Percentiles rank a stretch among this genome's conserved stretches.
Evolutionary conservation across 2,113 vertebrate species (phyloP).

Genomic region (Fukomys damarensis): DNA sequence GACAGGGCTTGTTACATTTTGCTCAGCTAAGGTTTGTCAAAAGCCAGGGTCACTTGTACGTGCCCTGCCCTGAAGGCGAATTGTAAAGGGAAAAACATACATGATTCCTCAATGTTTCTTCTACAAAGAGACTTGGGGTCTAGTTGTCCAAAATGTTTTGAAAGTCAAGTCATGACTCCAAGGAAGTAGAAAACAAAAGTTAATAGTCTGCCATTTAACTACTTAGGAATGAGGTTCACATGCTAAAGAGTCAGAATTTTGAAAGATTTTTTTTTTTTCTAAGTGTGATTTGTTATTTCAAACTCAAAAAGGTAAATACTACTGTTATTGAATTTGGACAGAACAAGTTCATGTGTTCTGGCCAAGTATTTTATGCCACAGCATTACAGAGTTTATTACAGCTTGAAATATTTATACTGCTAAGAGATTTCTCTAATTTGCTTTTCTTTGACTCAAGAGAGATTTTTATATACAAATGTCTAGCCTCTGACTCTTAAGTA

Average conservation of each 20-base stretch:
- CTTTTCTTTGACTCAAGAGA: slow-evolving; percentile 87
- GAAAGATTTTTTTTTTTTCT: slow-evolving; percentile 84
- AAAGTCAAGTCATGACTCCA: slow-evolving; percentile 89
- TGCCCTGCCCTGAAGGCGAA: slow-evolving; percentile 92
- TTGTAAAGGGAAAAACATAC: slow-evolving; percentile 88
- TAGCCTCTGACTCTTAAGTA: slow-evolving; percentile 86
- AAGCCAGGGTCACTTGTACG: slow-evolving; percentile 92
- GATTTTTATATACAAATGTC: slow-evolving; percentile 84
- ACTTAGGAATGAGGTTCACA: slow-evolving; percentile 75
- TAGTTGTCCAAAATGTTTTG: slow-evolving; percentile 92
- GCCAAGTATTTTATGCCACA: slow-evolving; percentile 78
- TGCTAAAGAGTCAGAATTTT: slow-evolving; percentile 80
- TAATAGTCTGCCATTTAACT: slow-evolving; percentile 86
- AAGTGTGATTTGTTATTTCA: slow-evolving; percentile 77
- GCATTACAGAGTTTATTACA: slow-evolving; percentile 89
- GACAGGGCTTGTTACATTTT: slow-evolving; percentile 92
- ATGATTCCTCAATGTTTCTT: slow-evolving; percentile 88
- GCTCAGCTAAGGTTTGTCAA: slow-evolving; percentile 97
- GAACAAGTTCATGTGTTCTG: slow-evolving; percentile 70
- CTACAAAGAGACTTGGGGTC: slow-evolving; percentile 87
- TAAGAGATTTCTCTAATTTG: slow-evolving; percentile 89
- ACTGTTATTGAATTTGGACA: slow-evolving; percentile 81
- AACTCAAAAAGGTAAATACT: slow-evolving; percentile 77
- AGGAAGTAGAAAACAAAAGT: slow-evolving; percentile 87
- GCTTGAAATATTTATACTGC: slow-evolving; percentile 91